A percentile compares a stretch with the other conserved stretches of the same genome.
These are phyloP conservation scores for Orcinus orca DNA, from an alignment of 2,113 vertebrate species.

Conservation along the genomic window DNA sequence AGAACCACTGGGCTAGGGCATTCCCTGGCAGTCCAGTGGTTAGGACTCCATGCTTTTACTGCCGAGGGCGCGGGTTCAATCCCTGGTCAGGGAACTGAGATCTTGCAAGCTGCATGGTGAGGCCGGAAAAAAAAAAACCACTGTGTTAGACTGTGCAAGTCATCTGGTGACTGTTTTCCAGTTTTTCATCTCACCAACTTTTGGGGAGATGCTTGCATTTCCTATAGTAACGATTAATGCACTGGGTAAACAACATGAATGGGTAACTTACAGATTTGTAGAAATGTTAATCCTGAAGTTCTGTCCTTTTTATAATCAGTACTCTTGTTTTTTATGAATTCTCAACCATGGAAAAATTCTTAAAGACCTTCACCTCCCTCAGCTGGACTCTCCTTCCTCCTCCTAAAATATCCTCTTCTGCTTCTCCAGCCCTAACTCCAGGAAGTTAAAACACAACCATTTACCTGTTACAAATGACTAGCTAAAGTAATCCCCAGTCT, in stretches of 20 bases:
- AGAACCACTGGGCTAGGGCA: neutral
- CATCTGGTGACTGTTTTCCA: constrained; percentile 69
- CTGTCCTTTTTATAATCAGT: constrained; percentile 58
- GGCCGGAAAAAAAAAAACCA: neutral
- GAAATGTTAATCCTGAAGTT: constrained; percentile 75
- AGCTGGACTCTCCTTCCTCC: neutral
- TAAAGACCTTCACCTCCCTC: constrained; percentile 67
- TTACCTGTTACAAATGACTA: constrained; percentile 80
- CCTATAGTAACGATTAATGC: constrained; percentile 67
- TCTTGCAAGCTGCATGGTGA: neutral
- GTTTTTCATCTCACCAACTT: constrained; percentile 71
- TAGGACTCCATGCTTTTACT: neutral
- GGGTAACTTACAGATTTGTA: constrained; percentile 63
- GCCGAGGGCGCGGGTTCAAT: rapidly evolving
- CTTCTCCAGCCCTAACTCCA: neutral
- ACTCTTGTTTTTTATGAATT: constrained; percentile 73
- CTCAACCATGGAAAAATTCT: constrained; percentile 67
- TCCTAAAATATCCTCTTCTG: neutral
- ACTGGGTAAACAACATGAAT: constrained; percentile 61
- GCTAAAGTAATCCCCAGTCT: constrained; percentile 76
- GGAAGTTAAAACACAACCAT: constrained; percentile 77
- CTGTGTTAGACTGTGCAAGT: too few relatives aligned
- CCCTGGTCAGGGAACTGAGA: neutral
- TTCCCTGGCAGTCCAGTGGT: neutral
- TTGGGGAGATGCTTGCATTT: constrained; percentile 70